Base-by-base conservation (phyloP, 2,888 invertebrate species). In the Drosophila ochracea region DNA sequence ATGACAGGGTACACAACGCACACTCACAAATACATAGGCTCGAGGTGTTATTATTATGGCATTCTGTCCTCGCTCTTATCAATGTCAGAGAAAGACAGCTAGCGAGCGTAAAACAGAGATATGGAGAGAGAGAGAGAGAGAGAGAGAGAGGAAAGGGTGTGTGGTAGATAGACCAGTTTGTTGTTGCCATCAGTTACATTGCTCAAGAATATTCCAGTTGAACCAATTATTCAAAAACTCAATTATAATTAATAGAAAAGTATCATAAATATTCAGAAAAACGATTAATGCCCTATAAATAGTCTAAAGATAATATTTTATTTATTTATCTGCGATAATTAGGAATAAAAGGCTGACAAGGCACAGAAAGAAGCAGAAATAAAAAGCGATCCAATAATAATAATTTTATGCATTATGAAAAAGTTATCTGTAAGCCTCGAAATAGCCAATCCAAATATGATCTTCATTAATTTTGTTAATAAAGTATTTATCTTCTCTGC, bases 31-130 rank as follows among this genome's bases (percentile, higher is more conserved):
- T 47, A 55, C 30, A 33, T 21, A 31, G 39, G 49, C 35, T 59
- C 16, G 68, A 89, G 88, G 83, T 85, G 90, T 84, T 89, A 79
- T 79, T 89, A 81, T 84, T 73, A 69, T 76, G 71, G 61, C 59
- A 67, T 58, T 57, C 53, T 25, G 63, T 67, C 62, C 71, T 57
- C 66, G 59, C 65, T 73, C 72, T 83, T 83, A 83, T 82, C 81
- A 83, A 60, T 77, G 74, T 59, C 76, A 64, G 65, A 65, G 52
- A 49, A 33, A 59, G 62, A 68, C 60, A 65, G 54, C 54, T 50
- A n/a, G 49, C 47, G 53, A 21, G 33, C 19, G 58, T 16, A 5
- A 4, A 33, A 21, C 10, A 7, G 49, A n/a, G 21, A 31, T 28
- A 25, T 11, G 5, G 19, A 59, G 21, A 7, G 13, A 47, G 28